phyloP scores from a whole-genome alignment of 2,113 vertebrate species.

The Narcine bancroftii region DNA sequence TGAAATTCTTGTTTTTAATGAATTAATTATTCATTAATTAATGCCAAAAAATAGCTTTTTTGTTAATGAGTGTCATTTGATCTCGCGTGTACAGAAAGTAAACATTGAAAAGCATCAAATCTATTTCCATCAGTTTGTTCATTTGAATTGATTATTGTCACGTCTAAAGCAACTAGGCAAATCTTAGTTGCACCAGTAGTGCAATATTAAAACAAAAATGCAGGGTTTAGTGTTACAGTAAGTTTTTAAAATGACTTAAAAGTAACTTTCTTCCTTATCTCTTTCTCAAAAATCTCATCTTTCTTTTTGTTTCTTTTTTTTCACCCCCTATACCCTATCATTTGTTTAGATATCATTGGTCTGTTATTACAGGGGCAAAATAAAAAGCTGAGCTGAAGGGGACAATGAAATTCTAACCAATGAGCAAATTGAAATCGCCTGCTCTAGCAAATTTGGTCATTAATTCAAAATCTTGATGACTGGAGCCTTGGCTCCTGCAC shows the following conservation, averaged over 20 bases:
- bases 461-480: neutral
- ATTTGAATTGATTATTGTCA: no score
- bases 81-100: neutral
- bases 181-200: no score
- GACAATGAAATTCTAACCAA: neutral
- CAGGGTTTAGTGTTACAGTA: no score
- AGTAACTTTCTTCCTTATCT: neutral
- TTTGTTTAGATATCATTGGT: neutral
- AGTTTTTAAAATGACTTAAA: no score
- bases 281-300: neutral
- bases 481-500: neutral
- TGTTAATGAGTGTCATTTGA: neutral
- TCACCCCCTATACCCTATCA: neutral
- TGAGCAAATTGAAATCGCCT: neutral
- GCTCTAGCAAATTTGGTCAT: neutral
- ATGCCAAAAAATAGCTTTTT: neutral
- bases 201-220: no score
- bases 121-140: no score
- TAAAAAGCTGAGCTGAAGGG: neutral
- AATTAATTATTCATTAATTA: neutral
- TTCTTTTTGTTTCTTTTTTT: neutral
- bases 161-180: no score
- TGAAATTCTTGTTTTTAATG: neutral
- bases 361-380: neutral
- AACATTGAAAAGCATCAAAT: neutral